Evolutionary conservation across 2,113 vertebrate species (phyloP), one percentile per base, ranked within the genome.

Genomic region (Tyto alba): DNA sequence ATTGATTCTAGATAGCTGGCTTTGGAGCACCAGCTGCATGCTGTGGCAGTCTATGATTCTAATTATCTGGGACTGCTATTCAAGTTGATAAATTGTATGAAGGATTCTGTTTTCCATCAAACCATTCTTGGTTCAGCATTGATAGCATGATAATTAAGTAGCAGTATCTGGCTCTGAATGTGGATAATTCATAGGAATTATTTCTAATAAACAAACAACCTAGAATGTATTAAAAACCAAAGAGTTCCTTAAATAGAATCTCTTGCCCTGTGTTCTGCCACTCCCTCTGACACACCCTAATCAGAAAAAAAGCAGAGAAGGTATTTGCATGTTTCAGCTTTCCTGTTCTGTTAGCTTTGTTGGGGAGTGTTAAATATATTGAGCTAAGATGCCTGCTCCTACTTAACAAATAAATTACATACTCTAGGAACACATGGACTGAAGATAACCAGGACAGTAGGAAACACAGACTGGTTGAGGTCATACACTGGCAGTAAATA

Each of bases 101-200:
- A 92, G 56, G 47, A 89, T 87, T 94, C 81, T 89, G 64, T 89
- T 95, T 97, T 95, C 92, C 56, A 71, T 96, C 41, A 85, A 96
- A 67, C 73, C 82, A 50, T 80, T 93, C 76, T 90, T 92, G 3
- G 2, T 91, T 87, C 59, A 78, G 38, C 60, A 69, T 48, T 76
- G 89, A 95, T 68, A 93, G 52, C 69, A 68, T 41, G 38, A 79
- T 94, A 95, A 96, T 96, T 94, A 96, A 94, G 87, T 64, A 75
- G 30, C 75, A 89, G 55, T 89, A 83, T 36, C n/a, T 88, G 68
- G 11, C 40, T 87, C 43, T 94, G 74, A 95, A 92, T 84, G 63
- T 41, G 75, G 75, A 82, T 94, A 90, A 94, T 92, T 96, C 75
- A 60, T 71, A 91, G 41, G 41, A 88, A 92, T 94, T 83, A 91